phyloP scores from a whole-genome alignment of 2,888 invertebrate species.

The Euzophera pinguis region DNA sequence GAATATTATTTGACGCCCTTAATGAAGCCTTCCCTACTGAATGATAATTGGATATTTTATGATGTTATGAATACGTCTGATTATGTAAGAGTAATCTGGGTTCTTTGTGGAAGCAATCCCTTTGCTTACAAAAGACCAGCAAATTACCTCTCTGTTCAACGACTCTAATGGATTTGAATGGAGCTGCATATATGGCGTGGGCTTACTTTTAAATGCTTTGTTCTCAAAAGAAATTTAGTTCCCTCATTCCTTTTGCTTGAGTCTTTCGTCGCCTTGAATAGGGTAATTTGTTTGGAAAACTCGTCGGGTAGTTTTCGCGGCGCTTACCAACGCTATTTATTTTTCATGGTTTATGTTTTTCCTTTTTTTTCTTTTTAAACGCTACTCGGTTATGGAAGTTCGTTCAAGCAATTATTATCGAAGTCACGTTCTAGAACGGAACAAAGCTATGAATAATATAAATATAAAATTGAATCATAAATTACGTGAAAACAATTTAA shows the following conservation, averaged over 20 bases:
- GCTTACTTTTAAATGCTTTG: slow-evolving; percentile 69
- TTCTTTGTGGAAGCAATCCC: slow-evolving; percentile 55
- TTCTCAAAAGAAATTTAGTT: slow-evolving; percentile 69
- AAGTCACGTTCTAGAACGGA: slow-evolving; percentile 14
- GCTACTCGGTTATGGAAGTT: slow-evolving; percentile 1
- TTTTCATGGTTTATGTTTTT: slow-evolving; percentile 30
- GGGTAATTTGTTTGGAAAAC: slow-evolving; percentile 60
- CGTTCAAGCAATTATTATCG: slow-evolving; percentile 6
- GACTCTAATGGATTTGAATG: slow-evolving; percentile 72
- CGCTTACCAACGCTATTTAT: slow-evolving; percentile 36
- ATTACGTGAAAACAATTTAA: slow-evolving; percentile 8
- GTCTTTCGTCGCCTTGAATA: slow-evolving; percentile 57
- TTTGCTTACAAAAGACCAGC: slow-evolving; percentile 65
- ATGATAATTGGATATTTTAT: slow-evolving; percentile 58
- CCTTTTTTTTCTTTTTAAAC: slow-evolving; percentile 34
- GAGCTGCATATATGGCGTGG: slow-evolving; percentile 65
- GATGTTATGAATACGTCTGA: slow-evolving; percentile 55
- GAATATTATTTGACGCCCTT: slow-evolving; percentile 55
- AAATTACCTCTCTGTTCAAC: slow-evolving; percentile 64
- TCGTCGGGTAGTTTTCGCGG: slow-evolving; percentile 40
- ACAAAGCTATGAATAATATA: slow-evolving; percentile 15
- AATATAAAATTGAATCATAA: slow-evolving; percentile 11
- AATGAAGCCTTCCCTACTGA: slow-evolving; percentile 38
- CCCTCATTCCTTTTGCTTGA: slow-evolving; percentile 53
- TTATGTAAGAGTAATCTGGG: slow-evolving; percentile 48